phyloP scores from a whole-genome alignment of 1,140 invertebrate species.

The Calephelis nemesis region DNA sequence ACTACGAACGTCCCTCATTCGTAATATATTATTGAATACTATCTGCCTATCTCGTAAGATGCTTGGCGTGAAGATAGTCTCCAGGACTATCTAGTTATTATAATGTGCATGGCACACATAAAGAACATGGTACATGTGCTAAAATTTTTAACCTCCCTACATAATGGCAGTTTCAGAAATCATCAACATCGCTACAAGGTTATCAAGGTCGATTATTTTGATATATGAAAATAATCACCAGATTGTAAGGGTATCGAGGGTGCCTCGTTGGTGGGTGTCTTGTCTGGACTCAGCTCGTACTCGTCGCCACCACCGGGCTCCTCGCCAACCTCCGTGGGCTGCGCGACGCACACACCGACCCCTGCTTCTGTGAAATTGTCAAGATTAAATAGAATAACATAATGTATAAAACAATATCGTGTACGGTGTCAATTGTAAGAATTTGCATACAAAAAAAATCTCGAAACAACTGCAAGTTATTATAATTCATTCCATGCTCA shows the following conservation, averaged over 20 bases:
- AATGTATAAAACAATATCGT: background rate
- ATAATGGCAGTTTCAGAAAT: background rate
- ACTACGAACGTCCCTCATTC: too few species aligned
- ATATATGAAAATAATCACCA: slow-evolving; percentile 38
- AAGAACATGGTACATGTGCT: too few species aligned
- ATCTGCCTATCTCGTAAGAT: too few species aligned
- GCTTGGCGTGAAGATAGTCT: too few species aligned
- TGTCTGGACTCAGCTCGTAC: slow-evolving; percentile 67
- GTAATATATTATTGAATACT: too few species aligned
- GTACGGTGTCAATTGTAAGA: slow-evolving; percentile 13
- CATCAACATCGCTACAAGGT: too few species aligned
- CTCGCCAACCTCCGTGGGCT: slow-evolving; percentile 47
- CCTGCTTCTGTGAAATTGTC: slow-evolving; percentile 52
- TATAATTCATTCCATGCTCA: slow-evolving; percentile 9
- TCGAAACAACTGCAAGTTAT: background rate
- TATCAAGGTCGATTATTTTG: background rate
- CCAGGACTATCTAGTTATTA: too few species aligned
- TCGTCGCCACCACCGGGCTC: slow-evolving; percentile 62
- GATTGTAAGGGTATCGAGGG: slow-evolving; percentile 75
- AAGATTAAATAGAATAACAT: background rate
- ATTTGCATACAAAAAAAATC: slow-evolving; percentile 5
- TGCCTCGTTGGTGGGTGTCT: slow-evolving; percentile 72
- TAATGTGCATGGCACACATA: too few species aligned
- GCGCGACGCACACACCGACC: slow-evolving; percentile 66
- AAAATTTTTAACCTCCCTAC: background rate